phyloP scores from a whole-genome alignment of 2,888 invertebrate species.

The Aquatica leii region DNA sequence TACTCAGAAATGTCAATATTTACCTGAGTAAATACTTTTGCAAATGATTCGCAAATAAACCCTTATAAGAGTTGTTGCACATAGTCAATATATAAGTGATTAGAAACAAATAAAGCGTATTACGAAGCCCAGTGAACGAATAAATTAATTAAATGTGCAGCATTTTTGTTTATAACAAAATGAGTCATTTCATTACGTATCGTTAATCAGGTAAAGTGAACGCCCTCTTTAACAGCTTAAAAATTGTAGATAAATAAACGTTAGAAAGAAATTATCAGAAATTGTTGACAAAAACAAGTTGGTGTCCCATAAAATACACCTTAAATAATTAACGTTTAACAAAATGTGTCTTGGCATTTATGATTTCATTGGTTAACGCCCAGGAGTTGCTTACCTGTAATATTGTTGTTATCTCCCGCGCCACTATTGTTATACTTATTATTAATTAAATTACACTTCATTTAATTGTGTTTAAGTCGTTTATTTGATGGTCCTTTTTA shows the following conservation, averaged over 20 bases:
- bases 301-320: no score
- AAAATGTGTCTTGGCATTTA: not conserved
- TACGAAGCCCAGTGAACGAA: not conserved
- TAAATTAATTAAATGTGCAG: no score
- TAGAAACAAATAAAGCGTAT: not conserved
- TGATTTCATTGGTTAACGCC: constrained; percentile 33
- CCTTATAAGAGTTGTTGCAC: not conserved
- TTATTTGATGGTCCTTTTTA: constrained; percentile 1
- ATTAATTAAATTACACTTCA: constrained; percentile 11
- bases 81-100: not conserved
- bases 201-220: not conserved
- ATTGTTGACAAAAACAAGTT: no score
- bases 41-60: not conserved
- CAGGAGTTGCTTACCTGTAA: constrained; percentile 36
- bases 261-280: no score
- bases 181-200: not conserved
- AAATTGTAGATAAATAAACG: not conserved
- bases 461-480: constrained; percentile 1
- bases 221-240: not conserved
- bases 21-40: not conserved
- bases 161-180: not conserved
- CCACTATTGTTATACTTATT: constrained; percentile 20
- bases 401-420: constrained; percentile 35
- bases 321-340: no score
- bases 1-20: not conserved